phyloP scores from a whole-genome alignment of 2,113 vertebrate species.

The Columba janthina region DNA sequence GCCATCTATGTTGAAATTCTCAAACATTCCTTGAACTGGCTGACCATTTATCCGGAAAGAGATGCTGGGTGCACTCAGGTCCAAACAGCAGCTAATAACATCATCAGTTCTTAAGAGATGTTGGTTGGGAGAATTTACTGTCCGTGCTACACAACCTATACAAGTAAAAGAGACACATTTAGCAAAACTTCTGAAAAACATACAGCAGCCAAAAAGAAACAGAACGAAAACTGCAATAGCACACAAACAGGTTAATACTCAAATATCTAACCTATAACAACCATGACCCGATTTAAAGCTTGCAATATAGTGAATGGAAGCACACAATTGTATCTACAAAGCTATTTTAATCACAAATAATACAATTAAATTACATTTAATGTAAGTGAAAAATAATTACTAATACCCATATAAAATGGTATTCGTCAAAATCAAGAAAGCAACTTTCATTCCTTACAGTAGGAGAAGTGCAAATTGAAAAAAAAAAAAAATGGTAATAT shows the following conservation, averaged over 20 bases:
- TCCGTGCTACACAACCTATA: conserved; percentile 87
- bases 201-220: not conserved
- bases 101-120: conserved; percentile 89
- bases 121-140: conserved; percentile 92
- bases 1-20: conserved; percentile 96
- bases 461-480: not conserved
- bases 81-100: conserved; percentile 96
- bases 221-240: not conserved
- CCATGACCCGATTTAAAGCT: not conserved
- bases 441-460: not conserved
- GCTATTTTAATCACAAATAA: not conserved
- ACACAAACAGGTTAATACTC: not conserved
- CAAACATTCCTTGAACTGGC: conserved; percentile 97
- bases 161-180: not conserved
- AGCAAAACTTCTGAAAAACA: not conserved
- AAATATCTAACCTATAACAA: not conserved
- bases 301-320: not conserved
- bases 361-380: not conserved
- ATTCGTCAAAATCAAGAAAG: not conserved
- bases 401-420: not conserved
- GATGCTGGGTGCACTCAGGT: conserved; percentile 93
- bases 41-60: conserved; percentile 97
- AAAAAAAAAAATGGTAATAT: not conserved
- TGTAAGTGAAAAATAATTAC: not conserved
- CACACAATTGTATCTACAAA: not conserved